A percentile compares a stretch with the other conserved stretches of the same genome.
phyloP scores from a whole-genome alignment of 92 coral and sea anemone genomes.

The Porites divaricata region DNA sequence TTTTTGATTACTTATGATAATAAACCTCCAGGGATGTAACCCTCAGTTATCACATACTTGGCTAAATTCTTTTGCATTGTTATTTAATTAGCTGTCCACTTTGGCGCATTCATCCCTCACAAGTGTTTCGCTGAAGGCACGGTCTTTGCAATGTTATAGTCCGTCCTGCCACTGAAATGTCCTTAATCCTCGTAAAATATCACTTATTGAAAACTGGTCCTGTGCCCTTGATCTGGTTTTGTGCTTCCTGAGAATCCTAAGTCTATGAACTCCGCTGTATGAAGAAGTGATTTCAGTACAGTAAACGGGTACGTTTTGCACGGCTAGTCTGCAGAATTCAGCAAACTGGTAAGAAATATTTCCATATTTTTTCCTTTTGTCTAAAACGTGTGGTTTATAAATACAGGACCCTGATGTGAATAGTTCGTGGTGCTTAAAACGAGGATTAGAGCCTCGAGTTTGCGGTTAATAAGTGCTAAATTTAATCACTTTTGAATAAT shows the following conservation, averaged over 20 bases:
- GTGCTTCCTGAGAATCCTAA: background rate
- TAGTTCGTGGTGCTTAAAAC: background rate
- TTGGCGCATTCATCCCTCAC: constrained; percentile 28
- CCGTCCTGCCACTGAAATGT: constrained; percentile 27
- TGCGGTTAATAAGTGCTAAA: background rate
- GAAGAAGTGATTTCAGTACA: background rate
- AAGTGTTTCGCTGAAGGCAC: constrained; percentile 4
- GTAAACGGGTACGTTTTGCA: constrained; percentile 8
- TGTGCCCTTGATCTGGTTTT: background rate
- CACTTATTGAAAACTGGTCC: constrained; percentile 1
- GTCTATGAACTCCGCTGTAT: background rate
- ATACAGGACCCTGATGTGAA: background rate
- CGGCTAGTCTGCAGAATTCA: background rate
- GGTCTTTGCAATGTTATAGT: constrained; percentile 7
- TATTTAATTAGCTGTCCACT: constrained; percentile 72
- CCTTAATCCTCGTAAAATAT: constrained; percentile 17
- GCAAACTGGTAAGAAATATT: constrained; percentile 16
- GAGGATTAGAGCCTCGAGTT: background rate
- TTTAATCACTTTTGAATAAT: background rate
- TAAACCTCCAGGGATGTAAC: constrained; percentile 55
- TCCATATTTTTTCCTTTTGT: background rate
- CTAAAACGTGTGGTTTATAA: background rate
- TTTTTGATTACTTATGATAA: constrained; percentile 55
- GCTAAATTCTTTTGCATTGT: constrained; percentile 18
- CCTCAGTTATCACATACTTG: constrained; percentile 65